phyloP scores from a whole-genome alignment of 2,888 invertebrate genomes.

The Sphaerophoria taeniata region DNA sequence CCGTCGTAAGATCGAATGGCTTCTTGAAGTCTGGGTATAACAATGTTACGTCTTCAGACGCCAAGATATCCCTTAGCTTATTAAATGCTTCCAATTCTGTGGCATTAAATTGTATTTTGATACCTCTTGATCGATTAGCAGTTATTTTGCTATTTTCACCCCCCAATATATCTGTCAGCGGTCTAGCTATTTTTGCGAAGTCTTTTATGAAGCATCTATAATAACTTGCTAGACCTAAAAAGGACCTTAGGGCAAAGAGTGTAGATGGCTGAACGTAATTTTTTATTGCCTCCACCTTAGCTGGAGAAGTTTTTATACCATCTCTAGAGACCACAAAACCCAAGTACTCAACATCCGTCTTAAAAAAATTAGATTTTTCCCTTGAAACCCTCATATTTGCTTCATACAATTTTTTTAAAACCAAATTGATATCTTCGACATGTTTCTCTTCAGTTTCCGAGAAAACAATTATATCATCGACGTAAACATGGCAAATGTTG shows the following conservation, averaged over 20 bases:
- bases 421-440: slow-evolving; percentile 18
- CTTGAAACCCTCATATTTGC: too few relatives aligned
- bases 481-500: slow-evolving; percentile 30
- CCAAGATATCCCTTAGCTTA: too few relatives aligned
- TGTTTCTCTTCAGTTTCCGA: too few relatives aligned
- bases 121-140: too few relatives aligned
- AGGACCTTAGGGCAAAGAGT: not conserved
- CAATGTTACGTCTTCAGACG: slow-evolving; percentile 59
- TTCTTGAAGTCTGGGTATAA: slow-evolving; percentile 51
- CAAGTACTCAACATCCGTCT: not conserved
- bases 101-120: too few relatives aligned
- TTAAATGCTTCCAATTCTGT: too few relatives aligned
- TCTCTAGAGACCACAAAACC: not conserved
- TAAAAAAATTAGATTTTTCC: not conserved
- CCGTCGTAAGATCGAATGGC: slow-evolving; percentile 58
- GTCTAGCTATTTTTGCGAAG: too few relatives aligned
- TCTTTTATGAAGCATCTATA: slow-evolving; percentile 60
- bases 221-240: not conserved
- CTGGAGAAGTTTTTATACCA: not conserved
- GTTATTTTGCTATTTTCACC: too few relatives aligned
- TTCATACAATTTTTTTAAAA: too few relatives aligned
- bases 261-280: not conserved
- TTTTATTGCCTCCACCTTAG: not conserved
- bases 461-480: slow-evolving; percentile 40
- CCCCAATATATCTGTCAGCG: too few relatives aligned